Evolutionary conservation across 1,140 invertebrate species (phyloP).

Genomic region (Drosophila chauvacae): DNA sequence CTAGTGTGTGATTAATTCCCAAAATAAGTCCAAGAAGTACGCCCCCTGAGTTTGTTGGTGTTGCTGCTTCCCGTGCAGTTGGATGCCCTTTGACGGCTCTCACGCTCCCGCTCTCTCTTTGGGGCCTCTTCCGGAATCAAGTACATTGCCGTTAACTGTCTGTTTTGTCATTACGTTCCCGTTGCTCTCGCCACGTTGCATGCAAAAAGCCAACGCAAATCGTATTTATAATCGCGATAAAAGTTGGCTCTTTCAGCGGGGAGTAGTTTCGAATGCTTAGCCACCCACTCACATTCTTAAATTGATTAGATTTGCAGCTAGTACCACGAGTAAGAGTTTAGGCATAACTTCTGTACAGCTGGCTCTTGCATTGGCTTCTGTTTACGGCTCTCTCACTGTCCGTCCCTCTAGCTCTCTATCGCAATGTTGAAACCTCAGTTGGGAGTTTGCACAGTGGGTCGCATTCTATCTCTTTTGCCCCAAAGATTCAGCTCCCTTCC

Average conservation of each 20-base stretch:
- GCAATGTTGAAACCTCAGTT: conserved; percentile 33
- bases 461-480: conserved; percentile 6
- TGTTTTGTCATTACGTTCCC: conserved; percentile 72
- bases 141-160: conserved; percentile 70
- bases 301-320: conserved; percentile 66
- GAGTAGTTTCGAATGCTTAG: conserved; percentile 25
- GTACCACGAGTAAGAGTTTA: conserved; percentile 10
- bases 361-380: conserved; percentile 54
- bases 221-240: conserved; percentile 72
- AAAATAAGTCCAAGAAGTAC: conserved; percentile 48
- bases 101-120: conserved; percentile 32
- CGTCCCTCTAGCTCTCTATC: conserved; percentile 8
- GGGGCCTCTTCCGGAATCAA: conserved; percentile 27
- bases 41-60: conserved; percentile 52
- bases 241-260: conserved; percentile 33
- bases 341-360: conserved; percentile 31
- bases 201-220: conserved; percentile 52
- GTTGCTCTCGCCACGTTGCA: conserved; percentile 73
- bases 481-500: conserved; percentile 21
- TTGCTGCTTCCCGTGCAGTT: conserved; percentile 45
- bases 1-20: conserved; percentile 45
- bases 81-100: conserved; percentile 57
- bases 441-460: conserved; percentile 51
- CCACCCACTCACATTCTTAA: conserved; percentile 20
- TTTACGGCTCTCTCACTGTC: conserved; percentile 25